Evolutionary conservation across 2,888 invertebrate species (phyloP).

Genomic region (Ophion costatus): DNA sequence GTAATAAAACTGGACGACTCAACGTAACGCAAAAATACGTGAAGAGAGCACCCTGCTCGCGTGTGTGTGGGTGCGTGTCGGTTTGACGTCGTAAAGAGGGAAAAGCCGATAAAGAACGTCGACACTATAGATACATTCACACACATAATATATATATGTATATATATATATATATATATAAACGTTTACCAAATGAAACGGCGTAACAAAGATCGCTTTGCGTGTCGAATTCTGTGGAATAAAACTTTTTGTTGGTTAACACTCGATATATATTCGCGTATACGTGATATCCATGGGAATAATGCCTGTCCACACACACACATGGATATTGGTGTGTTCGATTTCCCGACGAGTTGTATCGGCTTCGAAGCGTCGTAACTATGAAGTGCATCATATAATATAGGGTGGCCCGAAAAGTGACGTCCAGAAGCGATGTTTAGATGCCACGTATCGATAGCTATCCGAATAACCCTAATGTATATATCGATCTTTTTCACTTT

Average conservation of each 20-base stretch:
- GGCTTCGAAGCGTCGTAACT: no score
- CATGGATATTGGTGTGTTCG: background rate
- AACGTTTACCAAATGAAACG: background rate
- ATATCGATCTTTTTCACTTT: no score
- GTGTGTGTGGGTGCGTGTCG: slow-evolving; percentile 26
- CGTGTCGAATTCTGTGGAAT: background rate
- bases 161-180: slow-evolving; percentile 12
- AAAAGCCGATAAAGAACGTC: slow-evolving; percentile 68
- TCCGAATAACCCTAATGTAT: no score
- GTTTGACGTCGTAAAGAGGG: slow-evolving; percentile 70
- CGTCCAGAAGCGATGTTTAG: no score
- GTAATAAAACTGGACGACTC: slow-evolving; percentile 73
- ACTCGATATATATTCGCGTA: background rate
- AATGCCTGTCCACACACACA: background rate
- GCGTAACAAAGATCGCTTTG: background rate
- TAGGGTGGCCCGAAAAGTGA: no score
- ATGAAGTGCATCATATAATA: no score
- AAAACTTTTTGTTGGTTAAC: background rate
- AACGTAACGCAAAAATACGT: slow-evolving; percentile 60
- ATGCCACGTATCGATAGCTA: no score
- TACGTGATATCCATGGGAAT: background rate
- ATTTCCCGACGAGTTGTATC: no score
- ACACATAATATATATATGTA: background rate
- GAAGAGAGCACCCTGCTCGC: slow-evolving; percentile 14
- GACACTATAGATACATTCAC: background rate